Evolutionary conservation across 2,888 invertebrate genomes (phyloP), one percentile per base, ranked within the genome.

Genomic region (Thecophora atra): DNA sequence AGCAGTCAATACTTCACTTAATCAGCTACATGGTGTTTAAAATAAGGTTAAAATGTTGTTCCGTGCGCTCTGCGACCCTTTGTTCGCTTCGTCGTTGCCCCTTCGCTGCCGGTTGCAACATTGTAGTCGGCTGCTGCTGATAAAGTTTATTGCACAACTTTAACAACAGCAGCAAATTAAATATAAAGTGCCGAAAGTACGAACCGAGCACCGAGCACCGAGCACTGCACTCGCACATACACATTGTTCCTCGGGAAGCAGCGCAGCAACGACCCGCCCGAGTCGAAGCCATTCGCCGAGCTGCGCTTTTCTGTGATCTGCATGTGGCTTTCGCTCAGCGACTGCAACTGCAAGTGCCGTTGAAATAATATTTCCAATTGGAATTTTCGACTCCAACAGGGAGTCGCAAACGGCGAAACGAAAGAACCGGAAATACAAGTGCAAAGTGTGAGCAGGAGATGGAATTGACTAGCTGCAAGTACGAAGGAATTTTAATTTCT

Each of bases 171-270:
- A 8, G 44, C 60, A 70, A 70, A 70, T 70, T 70, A 70, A 70
- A 63, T 70, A 52, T 21, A 63, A 70, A 70, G 70, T 70, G 63
- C 52, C 62, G 21, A 63, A 63, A 52, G 63, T 70, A 63, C 56
- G 37, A 2, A 58, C 21, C 21, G 17, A 58, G 58, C 17, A 13
- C 26, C 58, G n/a, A 47, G 37, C 11, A 37, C 37, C 37, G 37
- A 37, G n/a, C 47, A n/a, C 5, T 17, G 4, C 47, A 15, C 47
- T 17, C 13, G 15, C 47, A n/a, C 13, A n/a, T 5, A 5, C 13
- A 47, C 47, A 47, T 47, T 47, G 47, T 47, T 47, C 17, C 17
- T 47, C 47, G 47, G 11, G 37, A 5, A n/a, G 5, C 47, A 47
- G 26, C 26, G 19, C 6, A 51, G 21, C 51, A 21, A 24, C 56